phyloP scores from a whole-genome alignment of 2,797 vertebrate genomes.

The Bradypodion pumilum region DNA sequence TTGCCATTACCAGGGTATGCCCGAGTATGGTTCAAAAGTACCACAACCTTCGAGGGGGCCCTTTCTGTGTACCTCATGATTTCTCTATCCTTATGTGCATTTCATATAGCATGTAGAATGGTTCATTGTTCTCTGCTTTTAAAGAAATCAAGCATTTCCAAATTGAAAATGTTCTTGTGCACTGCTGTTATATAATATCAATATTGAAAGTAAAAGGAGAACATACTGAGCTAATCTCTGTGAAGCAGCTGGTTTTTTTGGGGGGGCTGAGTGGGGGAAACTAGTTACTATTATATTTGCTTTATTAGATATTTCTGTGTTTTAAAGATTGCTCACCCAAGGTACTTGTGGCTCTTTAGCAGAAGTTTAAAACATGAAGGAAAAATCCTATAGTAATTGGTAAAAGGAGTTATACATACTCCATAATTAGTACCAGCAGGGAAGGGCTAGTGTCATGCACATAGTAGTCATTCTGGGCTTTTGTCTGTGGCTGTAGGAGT shows the following conservation, averaged over 20 bases:
- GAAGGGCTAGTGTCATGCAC: conserved; percentile 26
- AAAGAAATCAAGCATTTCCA: conserved; percentile 46
- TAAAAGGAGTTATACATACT: conserved; percentile 53
- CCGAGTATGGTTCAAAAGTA: too few relatives aligned
- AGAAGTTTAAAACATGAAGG: conserved; percentile 49
- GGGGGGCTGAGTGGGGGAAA: conserved; percentile 41
- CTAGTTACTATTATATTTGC: conserved; percentile 52
- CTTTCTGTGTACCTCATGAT: too few relatives aligned
- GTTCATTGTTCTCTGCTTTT: conserved; percentile 50
- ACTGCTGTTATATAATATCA: conserved; percentile 49
- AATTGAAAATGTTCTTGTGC: conserved; percentile 37
- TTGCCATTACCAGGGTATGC: too few relatives aligned
- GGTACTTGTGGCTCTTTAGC: conserved; percentile 10
- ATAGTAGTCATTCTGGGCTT: neutral
- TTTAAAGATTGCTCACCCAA: conserved; percentile 51
- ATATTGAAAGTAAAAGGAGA: conserved; percentile 14
- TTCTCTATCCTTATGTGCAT: too few relatives aligned
- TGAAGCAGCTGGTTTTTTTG: conserved; percentile 27
- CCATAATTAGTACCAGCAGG: conserved; percentile 49
- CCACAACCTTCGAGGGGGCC: too few relatives aligned
- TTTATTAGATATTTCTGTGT: conserved; percentile 48
- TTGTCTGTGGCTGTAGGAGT: neutral
- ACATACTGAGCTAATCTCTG: conserved; percentile 43
- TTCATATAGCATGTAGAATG: conserved; percentile 1
- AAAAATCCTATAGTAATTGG: conserved; percentile 31